phyloP scores from a whole-genome alignment of 2,113 vertebrate species.

The Reinhardtius hippoglossoides region DNA sequence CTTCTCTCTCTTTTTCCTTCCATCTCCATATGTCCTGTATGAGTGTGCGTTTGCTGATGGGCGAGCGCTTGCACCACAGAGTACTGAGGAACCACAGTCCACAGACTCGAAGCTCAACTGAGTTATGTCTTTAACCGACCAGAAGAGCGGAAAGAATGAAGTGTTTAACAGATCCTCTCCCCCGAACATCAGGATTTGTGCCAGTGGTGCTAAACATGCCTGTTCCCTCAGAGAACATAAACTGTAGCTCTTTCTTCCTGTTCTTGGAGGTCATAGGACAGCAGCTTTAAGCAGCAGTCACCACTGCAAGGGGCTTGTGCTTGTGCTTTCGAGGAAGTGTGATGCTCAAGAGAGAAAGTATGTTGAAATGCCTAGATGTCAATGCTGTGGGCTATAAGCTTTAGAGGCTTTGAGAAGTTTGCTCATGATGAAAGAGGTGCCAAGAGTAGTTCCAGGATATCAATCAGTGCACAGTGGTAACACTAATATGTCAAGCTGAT shows the following conservation, averaged over 20 bases:
- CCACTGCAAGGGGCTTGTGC: background rate
- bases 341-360: conserved; percentile 5
- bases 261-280: conserved; percentile 55
- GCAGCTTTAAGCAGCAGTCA: conserved; percentile 9
- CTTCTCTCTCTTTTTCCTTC: conserved; percentile 10
- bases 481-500: conserved; percentile 19
- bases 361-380: conserved; percentile 29
- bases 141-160: conserved; percentile 32
- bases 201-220: conserved; percentile 18
- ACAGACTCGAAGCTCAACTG: conserved; percentile 14
- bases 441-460: conserved; percentile 19
- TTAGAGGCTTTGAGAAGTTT: conserved; percentile 6
- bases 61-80: background rate
- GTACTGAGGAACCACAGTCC: conserved; percentile 33
- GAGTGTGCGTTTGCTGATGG: conserved; percentile 23
- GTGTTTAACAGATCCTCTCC: conserved; percentile 11
- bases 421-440: conserved; percentile 13
- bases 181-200: background rate
- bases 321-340: conserved; percentile 70
- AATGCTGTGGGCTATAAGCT: conserved; percentile 7
- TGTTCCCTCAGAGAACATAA: conserved; percentile 9
- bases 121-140: conserved; percentile 40
- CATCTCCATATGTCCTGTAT: conserved; percentile 2
- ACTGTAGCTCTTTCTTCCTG: conserved; percentile 15
- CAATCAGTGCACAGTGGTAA: conserved; percentile 5